phyloP scores from a whole-genome alignment of 2,113 vertebrate species.

The Murina feae region DNA sequence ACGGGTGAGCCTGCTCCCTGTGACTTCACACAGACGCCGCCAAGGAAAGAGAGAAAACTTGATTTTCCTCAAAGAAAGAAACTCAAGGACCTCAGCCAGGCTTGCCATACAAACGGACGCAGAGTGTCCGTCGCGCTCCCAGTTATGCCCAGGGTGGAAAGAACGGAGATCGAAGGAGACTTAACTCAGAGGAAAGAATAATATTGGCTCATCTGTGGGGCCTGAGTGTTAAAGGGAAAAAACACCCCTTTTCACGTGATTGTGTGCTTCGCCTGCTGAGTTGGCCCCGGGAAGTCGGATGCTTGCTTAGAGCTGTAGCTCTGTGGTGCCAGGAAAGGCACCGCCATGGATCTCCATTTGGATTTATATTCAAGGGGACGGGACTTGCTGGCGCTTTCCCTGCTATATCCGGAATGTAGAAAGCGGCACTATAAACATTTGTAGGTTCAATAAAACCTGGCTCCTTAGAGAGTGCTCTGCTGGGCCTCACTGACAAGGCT shows the following conservation, averaged over 20 bases:
- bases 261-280: slow-evolving; percentile 32
- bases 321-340: background rate
- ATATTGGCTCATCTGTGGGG: background rate
- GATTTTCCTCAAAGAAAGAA: slow-evolving; percentile 29
- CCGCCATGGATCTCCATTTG: background rate
- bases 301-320: background rate
- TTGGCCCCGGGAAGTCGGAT: slow-evolving; percentile 20
- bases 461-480: background rate
- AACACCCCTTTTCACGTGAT: background rate
- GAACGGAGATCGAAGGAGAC: slow-evolving; percentile 4
- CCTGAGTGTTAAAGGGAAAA: background rate
- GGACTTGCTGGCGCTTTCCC: background rate
- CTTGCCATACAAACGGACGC: background rate
- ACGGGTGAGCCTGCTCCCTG: background rate
- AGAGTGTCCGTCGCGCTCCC: background rate
- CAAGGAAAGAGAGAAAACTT: background rate
- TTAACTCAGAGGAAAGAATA: slow-evolving; percentile 43
- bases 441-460: slow-evolving; percentile 32
- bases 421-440: slow-evolving; percentile 16
- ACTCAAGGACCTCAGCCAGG: background rate
- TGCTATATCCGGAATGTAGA: background rate
- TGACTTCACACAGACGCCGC: background rate
- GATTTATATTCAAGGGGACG: background rate
- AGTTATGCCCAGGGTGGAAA: slow-evolving; percentile 2
- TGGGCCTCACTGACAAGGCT: background rate